A percentile compares a stretch with the other conserved stretches of the same genome.
Conservation (phyloP, 2,797 vertebrate genomes). For the Benthosema pterotum region DNA sequence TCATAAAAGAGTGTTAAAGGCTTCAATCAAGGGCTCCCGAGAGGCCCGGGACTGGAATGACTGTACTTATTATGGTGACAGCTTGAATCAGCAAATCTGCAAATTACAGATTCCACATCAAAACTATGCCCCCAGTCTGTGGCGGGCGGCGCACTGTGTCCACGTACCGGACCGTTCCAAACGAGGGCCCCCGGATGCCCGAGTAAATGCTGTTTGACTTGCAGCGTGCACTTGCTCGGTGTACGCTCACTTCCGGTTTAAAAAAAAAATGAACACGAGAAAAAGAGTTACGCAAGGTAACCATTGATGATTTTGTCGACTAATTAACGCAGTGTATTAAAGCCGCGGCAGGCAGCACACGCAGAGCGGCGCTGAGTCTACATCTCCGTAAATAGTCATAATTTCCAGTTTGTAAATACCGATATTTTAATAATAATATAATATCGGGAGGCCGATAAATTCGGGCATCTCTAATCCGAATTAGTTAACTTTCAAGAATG, state of each 20-base stretch:
- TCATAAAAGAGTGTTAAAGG: conserved; percentile 75
- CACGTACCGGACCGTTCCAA: conserved; percentile 40
- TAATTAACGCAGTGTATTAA: too few species aligned
- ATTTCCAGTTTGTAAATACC: too few species aligned
- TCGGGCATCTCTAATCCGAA: too few species aligned
- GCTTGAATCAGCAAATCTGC: conserved; percentile 76
- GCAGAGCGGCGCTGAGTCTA: too few species aligned
- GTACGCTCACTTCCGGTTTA: conserved; percentile 14
- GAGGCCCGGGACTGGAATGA: conserved; percentile 56
- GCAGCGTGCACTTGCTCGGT: neutral
- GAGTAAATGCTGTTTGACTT: conserved; percentile 33
- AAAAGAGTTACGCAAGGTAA: neutral
- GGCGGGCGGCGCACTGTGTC: conserved; percentile 40
- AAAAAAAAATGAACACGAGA: conserved; percentile 4
- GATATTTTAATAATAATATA: too few species aligned
- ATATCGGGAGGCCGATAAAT: too few species aligned
- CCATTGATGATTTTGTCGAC: too few species aligned
- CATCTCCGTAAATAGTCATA: too few species aligned
- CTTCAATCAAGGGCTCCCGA: conserved; percentile 72
- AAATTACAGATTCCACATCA: conserved; percentile 78
- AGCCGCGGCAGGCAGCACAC: too few species aligned
- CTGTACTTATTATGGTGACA: conserved; percentile 76
- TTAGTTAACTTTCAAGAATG: too few species aligned
- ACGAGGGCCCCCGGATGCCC: conserved; percentile 33
- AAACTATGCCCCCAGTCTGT: conserved; percentile 51